These are phyloP conservation scores for Tyria jacobaeae DNA, from an alignment of 2,888 invertebrate genomes.

Conservation along the genomic window DNA sequence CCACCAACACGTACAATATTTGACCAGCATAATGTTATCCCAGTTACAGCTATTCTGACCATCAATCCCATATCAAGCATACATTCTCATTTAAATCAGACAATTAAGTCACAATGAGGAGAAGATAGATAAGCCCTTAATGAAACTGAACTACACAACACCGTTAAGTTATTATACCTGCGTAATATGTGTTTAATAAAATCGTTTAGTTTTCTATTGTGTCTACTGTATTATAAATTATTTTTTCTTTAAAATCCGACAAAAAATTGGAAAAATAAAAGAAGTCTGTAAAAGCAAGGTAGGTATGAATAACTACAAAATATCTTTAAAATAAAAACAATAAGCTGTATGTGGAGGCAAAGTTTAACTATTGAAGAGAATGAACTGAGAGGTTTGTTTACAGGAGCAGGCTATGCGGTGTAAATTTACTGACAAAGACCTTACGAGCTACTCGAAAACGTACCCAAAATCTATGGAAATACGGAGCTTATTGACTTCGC, in stretches of 20 bases:
- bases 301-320: neutral
- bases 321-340: constrained; percentile 12
- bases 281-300: neutral
- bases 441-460: constrained; percentile 54
- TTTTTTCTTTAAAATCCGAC: neutral
- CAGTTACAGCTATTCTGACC: constrained; percentile 28
- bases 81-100: neutral
- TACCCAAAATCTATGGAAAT: constrained; percentile 66
- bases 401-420: constrained; percentile 20
- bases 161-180: too few species aligned
- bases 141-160: neutral
- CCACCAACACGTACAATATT: constrained; percentile 49
- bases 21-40: constrained; percentile 36
- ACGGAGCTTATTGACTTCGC: constrained; percentile 62
- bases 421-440: constrained; percentile 36
- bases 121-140: neutral
- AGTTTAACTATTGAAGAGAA: constrained; percentile 12
- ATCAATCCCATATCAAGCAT: constrained; percentile 16
- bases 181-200: too few species aligned
- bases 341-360: neutral
- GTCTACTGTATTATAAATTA: neutral
- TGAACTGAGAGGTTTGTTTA: constrained; percentile 12
- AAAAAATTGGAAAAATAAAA: neutral
- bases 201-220: neutral
- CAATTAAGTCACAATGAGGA: neutral